These are phyloP conservation scores for Hemibagrus guttatus DNA, from an alignment of 2,797 vertebrate genomes.

Conservation along the genomic window DNA sequence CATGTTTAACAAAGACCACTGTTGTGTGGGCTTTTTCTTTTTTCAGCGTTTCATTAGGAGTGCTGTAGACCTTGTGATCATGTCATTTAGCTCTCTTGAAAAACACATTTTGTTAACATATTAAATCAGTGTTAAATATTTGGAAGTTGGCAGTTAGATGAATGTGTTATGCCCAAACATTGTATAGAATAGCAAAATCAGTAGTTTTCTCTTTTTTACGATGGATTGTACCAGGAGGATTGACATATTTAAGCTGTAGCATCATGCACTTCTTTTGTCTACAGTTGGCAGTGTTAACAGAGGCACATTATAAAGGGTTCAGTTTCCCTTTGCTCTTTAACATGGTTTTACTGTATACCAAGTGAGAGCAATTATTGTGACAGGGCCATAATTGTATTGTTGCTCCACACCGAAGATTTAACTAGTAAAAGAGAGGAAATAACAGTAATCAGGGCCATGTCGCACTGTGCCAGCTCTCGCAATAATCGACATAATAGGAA, in stretches of 20 bases:
- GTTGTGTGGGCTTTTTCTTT: constrained; percentile 19
- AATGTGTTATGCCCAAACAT: not conserved
- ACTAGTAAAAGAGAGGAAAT: constrained; percentile 5
- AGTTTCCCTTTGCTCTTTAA: constrained; percentile 19
- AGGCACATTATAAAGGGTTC: constrained; percentile 9
- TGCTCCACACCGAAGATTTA: constrained; percentile 9
- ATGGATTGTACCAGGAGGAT: not conserved
- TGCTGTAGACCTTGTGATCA: constrained; percentile 30
- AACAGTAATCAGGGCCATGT: constrained; percentile 19
- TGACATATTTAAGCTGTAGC: not conserved
- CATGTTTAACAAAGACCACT: constrained; percentile 33
- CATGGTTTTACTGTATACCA: constrained; percentile 23
- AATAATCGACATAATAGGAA: constrained; percentile 28
- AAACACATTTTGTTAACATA: not conserved
- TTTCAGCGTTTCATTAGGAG: not conserved
- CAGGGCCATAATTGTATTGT: constrained; percentile 25
- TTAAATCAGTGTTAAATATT: not conserved
- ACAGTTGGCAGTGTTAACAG: constrained; percentile 14
- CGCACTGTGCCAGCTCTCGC: not conserved
- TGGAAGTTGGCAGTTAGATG: not conserved
- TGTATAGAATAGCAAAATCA: not conserved
- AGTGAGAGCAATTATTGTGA: constrained; percentile 33
- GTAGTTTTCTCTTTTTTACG: not conserved
- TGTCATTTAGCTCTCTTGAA: not conserved
- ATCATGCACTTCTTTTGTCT: constrained; percentile 10